Percentiles rank a stretch among this genome's conserved stretches.
Conservation (phyloP, 1,140 invertebrate genomes). For the Neodiprion lecontei region DNA sequence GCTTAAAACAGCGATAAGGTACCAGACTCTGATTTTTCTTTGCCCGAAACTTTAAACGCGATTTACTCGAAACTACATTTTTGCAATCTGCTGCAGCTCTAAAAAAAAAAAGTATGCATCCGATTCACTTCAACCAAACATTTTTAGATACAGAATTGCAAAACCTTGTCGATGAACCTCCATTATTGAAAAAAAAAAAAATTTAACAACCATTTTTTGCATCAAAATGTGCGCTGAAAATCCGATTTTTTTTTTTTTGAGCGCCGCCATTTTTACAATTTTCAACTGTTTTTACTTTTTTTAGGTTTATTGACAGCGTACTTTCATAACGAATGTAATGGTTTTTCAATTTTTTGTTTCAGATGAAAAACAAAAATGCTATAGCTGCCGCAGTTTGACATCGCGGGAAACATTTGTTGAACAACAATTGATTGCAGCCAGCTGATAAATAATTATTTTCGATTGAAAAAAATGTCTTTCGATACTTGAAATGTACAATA, state of each 20-base stretch:
- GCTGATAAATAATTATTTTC: neutral
- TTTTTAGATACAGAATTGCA: neutral
- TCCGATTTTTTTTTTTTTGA: neutral
- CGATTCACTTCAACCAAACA: neutral
- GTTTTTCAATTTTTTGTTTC: neutral
- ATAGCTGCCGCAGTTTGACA: neutral
- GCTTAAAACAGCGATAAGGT: neutral
- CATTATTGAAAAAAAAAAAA: neutral
- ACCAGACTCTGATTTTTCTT: neutral
- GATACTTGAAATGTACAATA: neutral
- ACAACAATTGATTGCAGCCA: too few relatives aligned
- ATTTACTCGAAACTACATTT: neutral
- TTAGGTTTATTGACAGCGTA: too few relatives aligned
- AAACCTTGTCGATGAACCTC: neutral
- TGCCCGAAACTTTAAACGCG: constrained; percentile 3
- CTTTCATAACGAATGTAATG: too few relatives aligned
- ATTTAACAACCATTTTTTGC: neutral
- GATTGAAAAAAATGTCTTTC: neutral
- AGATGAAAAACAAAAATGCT: neutral
- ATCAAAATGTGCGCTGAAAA: neutral
- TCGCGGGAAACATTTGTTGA: neutral
- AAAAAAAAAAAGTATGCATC: neutral
- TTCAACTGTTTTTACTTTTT: too few relatives aligned
- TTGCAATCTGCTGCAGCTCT: neutral
- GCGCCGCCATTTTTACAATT: neutral